Evolutionary conservation across 1,140 invertebrate genomes (phyloP).

Genomic region (Leguminivora glycinivorella): DNA sequence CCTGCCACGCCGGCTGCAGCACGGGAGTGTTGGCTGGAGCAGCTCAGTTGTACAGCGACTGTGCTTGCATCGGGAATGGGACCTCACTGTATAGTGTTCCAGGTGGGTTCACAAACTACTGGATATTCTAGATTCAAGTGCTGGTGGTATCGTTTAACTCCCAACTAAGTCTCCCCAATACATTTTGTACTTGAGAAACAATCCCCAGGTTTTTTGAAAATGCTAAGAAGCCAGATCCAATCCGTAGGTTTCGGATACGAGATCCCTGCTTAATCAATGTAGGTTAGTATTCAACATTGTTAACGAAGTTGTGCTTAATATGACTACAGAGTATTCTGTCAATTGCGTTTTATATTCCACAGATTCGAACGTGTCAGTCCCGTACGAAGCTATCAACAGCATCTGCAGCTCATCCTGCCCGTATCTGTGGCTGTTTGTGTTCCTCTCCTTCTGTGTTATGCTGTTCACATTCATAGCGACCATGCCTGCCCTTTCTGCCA

Average conservation of each 20-base stretch:
- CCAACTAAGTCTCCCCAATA: no score
- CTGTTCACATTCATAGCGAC: slow-evolving; percentile 88
- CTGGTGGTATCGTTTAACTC: no score
- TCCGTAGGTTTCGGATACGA: no score
- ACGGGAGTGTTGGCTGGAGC: slow-evolving; percentile 61
- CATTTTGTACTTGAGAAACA: no score
- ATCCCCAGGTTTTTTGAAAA: no score
- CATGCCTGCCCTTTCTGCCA: slow-evolving; percentile 88
- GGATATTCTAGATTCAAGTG: neutral
- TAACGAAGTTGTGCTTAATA: no score
- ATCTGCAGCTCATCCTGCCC: slow-evolving; percentile 83
- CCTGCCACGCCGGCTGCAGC: slow-evolving; percentile 90
- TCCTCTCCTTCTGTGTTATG: slow-evolving; percentile 85
- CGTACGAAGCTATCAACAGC: slow-evolving; percentile 81
- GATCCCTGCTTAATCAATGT: no score
- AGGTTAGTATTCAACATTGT: no score
- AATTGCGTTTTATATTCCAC: slow-evolving; percentile 28
- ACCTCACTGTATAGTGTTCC: neutral
- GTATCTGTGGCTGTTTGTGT: slow-evolving; percentile 83
- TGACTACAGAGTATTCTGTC: no score
- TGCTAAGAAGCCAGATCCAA: no score
- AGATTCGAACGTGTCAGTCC: slow-evolving; percentile 51
- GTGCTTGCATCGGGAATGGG: slow-evolving; percentile 73
- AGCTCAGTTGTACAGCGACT: slow-evolving; percentile 78
- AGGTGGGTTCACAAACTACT: neutral